Conservation (phyloP, 2,113 vertebrate genomes). For the Corythornis vintsioides region DNA sequence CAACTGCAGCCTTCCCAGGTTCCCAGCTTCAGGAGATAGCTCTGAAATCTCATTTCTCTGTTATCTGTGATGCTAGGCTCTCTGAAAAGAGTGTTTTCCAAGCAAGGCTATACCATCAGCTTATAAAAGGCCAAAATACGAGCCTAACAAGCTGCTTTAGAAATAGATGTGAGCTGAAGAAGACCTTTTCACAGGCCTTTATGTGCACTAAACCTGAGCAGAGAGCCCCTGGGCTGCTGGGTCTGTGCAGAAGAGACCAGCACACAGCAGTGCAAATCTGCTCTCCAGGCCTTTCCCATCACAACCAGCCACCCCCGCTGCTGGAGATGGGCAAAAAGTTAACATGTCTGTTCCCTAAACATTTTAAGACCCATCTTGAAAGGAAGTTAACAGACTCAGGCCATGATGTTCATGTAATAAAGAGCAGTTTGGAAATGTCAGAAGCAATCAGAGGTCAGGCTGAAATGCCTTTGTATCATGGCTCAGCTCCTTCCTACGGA, state of each 20-base stretch:
- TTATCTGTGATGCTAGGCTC: background rate
- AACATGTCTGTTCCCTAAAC: background rate
- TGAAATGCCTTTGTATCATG: background rate
- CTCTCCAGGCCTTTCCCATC: background rate
- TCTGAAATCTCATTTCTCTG: background rate
- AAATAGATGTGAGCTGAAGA: background rate
- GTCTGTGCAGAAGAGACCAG: background rate
- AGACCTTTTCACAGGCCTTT: background rate
- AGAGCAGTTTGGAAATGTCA: slow-evolving; percentile 48
- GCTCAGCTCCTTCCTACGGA: background rate
- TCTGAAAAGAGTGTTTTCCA: background rate
- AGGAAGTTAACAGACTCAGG: background rate
- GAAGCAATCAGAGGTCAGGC: slow-evolving; percentile 14
- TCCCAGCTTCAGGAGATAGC: background rate
- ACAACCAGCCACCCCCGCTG: background rate
- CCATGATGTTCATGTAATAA: background rate
- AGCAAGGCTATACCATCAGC: background rate
- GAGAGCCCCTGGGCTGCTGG: background rate
- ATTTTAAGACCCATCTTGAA: slow-evolving; percentile 23
- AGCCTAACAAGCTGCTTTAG: background rate
- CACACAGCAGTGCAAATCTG: background rate
- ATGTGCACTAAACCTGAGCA: background rate
- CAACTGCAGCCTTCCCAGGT: background rate
- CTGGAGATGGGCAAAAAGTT: background rate
- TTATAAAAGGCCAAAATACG: background rate